These are phyloP conservation scores for Trichonephila inaurata DNA, from an alignment of 1,140 invertebrate species.

Conservation along the genomic window DNA sequence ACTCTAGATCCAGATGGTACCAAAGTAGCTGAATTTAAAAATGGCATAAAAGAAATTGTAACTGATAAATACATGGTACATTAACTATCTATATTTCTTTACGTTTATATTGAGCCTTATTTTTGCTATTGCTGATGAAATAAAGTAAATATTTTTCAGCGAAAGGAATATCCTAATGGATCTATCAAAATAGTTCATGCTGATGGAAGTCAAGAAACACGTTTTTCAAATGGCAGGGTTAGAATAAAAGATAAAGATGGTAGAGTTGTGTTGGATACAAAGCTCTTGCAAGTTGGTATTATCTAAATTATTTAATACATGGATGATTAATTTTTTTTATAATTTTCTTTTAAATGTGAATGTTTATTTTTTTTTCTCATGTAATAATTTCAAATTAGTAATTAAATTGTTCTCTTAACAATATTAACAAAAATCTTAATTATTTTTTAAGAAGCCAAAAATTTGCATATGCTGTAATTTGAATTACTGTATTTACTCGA, in stretches of 20 bases:
- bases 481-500: too few relatives aligned
- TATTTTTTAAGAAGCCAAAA: too few relatives aligned
- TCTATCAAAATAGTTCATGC: constrained; percentile 93
- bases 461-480: too few relatives aligned
- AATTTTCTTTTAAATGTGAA: too few relatives aligned
- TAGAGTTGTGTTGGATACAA: constrained; percentile 83
- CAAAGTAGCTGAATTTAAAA: constrained; percentile 87
- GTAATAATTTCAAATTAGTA: too few relatives aligned
- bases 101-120: not conserved
- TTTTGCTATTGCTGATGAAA: not conserved
- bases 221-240: constrained; percentile 92
- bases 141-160: constrained; percentile 82
- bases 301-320: too few relatives aligned
- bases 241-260: constrained; percentile 93
- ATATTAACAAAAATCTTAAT: too few relatives aligned
- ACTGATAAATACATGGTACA: constrained; percentile 89
- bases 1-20: constrained; percentile 85
- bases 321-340: too few relatives aligned
- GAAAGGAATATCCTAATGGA: constrained; percentile 95
- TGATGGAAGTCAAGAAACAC: constrained; percentile 93
- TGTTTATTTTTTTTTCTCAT: too few relatives aligned
- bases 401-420: too few relatives aligned
- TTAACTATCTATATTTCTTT: not conserved
- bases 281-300: not conserved
- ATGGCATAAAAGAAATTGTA: constrained; percentile 94